These are phyloP conservation scores for Poecilia wingei DNA, from an alignment of 2,797 vertebrate species.

Conservation along the genomic window DNA sequence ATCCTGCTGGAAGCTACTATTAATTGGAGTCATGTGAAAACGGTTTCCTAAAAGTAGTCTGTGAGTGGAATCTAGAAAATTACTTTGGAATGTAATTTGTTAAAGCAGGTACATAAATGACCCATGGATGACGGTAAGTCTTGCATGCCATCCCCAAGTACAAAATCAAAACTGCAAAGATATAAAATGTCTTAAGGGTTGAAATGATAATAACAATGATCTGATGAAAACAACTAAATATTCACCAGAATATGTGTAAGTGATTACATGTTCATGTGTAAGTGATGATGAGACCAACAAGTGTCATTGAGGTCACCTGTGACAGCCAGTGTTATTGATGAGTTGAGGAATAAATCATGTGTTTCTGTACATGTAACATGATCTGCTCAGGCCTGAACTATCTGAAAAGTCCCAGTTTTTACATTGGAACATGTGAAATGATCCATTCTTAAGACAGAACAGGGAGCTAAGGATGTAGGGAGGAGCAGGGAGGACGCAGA, in stretches of 20 bases:
- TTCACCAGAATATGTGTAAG: neutral
- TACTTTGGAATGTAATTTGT: neutral
- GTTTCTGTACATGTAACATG: slow-evolving; percentile 1
- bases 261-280: slow-evolving; percentile 3
- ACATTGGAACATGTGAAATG: slow-evolving; percentile 60
- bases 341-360: slow-evolving; percentile 3
- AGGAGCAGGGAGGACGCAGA: neutral
- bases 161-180: neutral
- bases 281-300: slow-evolving; percentile 14
- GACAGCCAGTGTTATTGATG: slow-evolving; percentile 8
- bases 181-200: neutral
- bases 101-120: neutral
- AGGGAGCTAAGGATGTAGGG: neutral
- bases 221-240: slow-evolving; percentile 6
- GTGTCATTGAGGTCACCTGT: slow-evolving; percentile 38
- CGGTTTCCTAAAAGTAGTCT: neutral
- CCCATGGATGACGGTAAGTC: neutral
- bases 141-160: neutral
- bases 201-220: neutral
- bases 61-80: neutral
- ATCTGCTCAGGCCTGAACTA: slow-evolving; percentile 32
- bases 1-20: neutral
- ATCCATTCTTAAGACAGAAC: slow-evolving; percentile 53
- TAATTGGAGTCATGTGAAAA: neutral
- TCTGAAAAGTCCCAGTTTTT: slow-evolving; percentile 25